These are phyloP conservation scores for Magallana gigas DNA, from an alignment of 1,140 invertebrate species.

Conservation along the genomic window DNA sequence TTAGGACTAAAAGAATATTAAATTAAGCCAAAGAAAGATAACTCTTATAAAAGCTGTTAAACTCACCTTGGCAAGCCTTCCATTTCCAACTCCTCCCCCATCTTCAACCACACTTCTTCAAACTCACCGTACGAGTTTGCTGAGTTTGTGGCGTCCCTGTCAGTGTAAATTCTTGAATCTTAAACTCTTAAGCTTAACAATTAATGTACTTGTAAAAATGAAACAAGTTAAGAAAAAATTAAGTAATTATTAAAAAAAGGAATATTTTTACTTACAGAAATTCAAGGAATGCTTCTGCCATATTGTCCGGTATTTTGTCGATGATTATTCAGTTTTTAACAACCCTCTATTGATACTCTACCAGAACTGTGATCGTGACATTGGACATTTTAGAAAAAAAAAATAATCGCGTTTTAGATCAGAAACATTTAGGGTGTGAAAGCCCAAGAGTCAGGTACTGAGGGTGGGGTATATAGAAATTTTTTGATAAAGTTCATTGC, in stretches of 20 bases:
- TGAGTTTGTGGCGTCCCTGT: not conserved
- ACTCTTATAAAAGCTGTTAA: not conserved
- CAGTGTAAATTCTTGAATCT: not conserved
- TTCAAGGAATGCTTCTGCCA: slow-evolving; percentile 28
- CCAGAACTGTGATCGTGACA: no score
- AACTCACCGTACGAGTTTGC: not conserved
- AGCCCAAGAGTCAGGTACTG: no score
- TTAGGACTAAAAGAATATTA: not conserved
- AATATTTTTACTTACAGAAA: slow-evolving; percentile 35
- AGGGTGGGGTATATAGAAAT: no score
- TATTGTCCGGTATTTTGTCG: slow-evolving; percentile 10
- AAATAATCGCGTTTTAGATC: no score
- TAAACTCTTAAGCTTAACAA: no score
- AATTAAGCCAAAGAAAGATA: not conserved
- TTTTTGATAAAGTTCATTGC: no score
- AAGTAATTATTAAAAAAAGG: not conserved
- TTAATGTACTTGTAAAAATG: no score
- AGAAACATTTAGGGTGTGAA: no score
- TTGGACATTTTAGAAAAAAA: no score
- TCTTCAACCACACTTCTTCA: slow-evolving; percentile 2
- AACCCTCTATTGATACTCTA: no score
- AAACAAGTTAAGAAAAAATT: no score
- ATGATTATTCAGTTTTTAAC: not conserved
- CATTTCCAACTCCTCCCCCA: slow-evolving; percentile 28
- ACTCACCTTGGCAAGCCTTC: not conserved